Conservation (phyloP, 2,113 vertebrate species). For the Neotoma lepida region DNA sequence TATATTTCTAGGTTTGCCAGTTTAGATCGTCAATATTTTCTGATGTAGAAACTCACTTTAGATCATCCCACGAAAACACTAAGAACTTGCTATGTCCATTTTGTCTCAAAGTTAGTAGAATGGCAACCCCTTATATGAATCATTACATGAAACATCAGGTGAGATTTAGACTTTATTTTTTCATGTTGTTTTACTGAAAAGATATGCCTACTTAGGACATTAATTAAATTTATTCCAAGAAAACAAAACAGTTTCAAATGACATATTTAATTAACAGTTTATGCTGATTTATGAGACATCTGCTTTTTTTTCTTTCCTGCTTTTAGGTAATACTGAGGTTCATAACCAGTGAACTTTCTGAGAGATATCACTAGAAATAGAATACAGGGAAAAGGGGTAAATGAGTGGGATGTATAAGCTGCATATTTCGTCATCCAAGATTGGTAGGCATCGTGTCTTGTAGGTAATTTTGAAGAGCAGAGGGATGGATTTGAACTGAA, state of each 20-base stretch:
- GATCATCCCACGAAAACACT: conserved; percentile 94
- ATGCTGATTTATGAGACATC: conserved; percentile 37
- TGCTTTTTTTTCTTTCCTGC: conserved; percentile 24
- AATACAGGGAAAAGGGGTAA: not conserved
- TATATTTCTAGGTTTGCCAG: conserved; percentile 92
- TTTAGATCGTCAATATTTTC: conserved; percentile 96
- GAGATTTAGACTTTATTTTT: conserved; percentile 66
- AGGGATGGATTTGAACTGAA: not conserved
- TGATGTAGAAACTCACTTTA: conserved; percentile 96
- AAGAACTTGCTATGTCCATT: conserved; percentile 97
- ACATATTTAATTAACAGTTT: conserved; percentile 24
- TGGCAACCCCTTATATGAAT: conserved; percentile 95
- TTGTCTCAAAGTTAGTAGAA: conserved; percentile 96
- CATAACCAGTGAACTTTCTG: conserved; percentile 33
- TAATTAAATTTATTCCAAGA: conserved; percentile 48
- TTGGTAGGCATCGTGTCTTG: conserved; percentile 31
- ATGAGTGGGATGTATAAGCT: not conserved
- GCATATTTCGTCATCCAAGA: conserved; percentile 35
- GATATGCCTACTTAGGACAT: not conserved
- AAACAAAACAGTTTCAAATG: conserved; percentile 42
- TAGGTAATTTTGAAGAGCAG: conserved; percentile 9
- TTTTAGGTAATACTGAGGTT: conserved; percentile 42
- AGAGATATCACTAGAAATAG: conserved; percentile 22
- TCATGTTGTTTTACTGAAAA: conserved; percentile 58
- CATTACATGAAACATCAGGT: conserved; percentile 99